A percentile compares a stretch with the other conserved stretches of the same genome.
These are phyloP conservation scores for Glaucidium brasilianum DNA, from an alignment of 2,113 vertebrate species.

Conservation along the genomic window DNA sequence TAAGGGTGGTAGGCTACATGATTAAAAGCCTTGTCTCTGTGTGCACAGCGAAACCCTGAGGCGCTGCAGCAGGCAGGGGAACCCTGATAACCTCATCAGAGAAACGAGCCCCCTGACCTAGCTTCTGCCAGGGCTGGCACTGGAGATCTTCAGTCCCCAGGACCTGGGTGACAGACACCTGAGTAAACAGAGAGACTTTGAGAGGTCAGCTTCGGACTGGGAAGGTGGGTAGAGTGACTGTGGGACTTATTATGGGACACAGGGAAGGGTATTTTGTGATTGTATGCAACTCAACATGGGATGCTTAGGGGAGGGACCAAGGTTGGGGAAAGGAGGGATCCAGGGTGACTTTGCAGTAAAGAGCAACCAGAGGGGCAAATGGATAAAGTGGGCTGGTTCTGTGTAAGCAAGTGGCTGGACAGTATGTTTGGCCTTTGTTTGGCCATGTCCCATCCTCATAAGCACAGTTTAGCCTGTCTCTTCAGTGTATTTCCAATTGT, in stretches of 20 bases:
- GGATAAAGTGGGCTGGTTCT: background rate
- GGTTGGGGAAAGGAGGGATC: background rate
- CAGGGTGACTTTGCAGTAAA: background rate
- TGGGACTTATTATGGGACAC: accelerated
- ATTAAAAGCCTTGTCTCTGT: background rate
- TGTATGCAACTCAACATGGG: background rate
- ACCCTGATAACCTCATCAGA: accelerated
- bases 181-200: background rate
- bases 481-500: background rate
- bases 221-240: background rate
- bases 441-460: background rate
- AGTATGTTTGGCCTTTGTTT: background rate
- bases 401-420: background rate
- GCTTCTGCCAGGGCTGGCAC: background rate
- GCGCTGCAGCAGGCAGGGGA: background rate
- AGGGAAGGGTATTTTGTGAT: background rate
- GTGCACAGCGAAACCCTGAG: background rate
- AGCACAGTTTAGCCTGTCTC: background rate
- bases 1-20: background rate
- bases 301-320: background rate
- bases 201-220: background rate
- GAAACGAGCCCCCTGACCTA: background rate
- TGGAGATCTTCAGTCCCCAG: background rate
- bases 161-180: background rate
- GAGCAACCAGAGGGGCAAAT: background rate